Percentiles rank a stretch among this genome's conserved stretches.
phyloP scores from a whole-genome alignment of 2,113 vertebrate genomes.

The Taxidea taxus region DNA sequence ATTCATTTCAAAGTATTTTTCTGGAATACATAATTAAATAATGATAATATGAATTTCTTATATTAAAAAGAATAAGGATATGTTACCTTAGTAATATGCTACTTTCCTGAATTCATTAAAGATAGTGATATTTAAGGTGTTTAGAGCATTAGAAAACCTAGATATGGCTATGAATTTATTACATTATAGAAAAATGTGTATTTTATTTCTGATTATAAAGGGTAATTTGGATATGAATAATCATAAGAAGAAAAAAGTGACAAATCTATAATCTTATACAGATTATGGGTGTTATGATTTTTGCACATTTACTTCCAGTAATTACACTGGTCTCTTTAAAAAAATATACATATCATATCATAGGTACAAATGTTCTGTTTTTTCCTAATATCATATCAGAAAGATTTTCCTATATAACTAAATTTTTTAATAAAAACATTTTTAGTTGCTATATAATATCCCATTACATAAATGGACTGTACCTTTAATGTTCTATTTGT shows the following conservation, averaged over 20 bases:
- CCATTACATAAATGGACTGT: not conserved
- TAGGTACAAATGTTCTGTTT: not conserved
- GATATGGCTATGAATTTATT: not conserved
- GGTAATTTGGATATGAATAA: not conserved
- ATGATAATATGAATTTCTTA: not conserved
- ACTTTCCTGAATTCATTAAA: slow-evolving; percentile 1
- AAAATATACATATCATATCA: not conserved
- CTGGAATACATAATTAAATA: slow-evolving; percentile 5
- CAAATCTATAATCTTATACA: not conserved
- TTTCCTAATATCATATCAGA: not conserved
- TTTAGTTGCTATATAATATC: slow-evolving; percentile 3
- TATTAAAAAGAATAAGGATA: not conserved
- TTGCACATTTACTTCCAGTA: not conserved
- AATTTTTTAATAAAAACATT: not conserved
- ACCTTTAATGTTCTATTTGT: not conserved
- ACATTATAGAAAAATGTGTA: not conserved
- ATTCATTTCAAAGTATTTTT: not conserved
- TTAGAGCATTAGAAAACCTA: not conserved
- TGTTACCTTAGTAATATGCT: not conserved
- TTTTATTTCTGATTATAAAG: slow-evolving; percentile 5
- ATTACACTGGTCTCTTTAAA: not conserved
- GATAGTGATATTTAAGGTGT: not conserved
- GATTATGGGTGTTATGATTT: not conserved
- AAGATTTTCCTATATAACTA: not conserved
- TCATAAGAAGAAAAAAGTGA: not conserved